These are phyloP conservation scores for Linurgus olivaceus DNA, from an alignment of 2,797 vertebrate genomes.

Conservation along the genomic window DNA sequence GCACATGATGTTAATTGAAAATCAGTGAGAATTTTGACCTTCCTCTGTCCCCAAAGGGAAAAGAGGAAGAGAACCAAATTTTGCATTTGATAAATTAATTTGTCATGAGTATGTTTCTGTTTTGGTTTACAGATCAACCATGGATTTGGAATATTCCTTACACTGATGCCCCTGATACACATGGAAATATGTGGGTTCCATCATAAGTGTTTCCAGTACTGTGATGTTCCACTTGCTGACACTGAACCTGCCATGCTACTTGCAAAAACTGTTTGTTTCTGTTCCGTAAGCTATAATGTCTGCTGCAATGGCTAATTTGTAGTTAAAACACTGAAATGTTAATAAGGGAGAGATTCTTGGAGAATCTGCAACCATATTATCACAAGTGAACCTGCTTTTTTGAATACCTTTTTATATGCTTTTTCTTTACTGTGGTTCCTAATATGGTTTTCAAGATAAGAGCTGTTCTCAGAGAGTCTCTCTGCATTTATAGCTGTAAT, in stretches of 20 bases:
- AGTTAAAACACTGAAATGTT: background rate
- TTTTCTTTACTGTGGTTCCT: constrained; percentile 14
- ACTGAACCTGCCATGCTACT: background rate
- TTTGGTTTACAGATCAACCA: constrained; percentile 83
- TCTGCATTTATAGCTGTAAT: background rate
- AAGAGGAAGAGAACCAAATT: background rate
- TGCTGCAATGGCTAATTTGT: background rate
- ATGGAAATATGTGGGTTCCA: constrained; percentile 94
- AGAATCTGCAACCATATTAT: background rate
- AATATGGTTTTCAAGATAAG: background rate
- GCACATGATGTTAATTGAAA: background rate
- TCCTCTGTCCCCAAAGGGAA: background rate
- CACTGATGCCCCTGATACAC: constrained; percentile 86
- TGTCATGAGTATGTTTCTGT: background rate
- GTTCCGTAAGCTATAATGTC: background rate
- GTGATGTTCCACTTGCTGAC: background rate
- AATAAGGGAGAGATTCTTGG: background rate
- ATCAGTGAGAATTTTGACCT: background rate
- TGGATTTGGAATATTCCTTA: constrained; percentile 99
- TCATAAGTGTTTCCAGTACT: constrained; percentile 69
- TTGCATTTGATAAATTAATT: background rate
- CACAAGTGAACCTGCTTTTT: constrained; percentile 35
- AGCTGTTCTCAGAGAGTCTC: background rate
- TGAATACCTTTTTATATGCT: constrained; percentile 36
- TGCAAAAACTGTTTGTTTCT: background rate